A percentile compares a stretch with the other conserved stretches of the same genome.
Conservation (phyloP, 2,113 vertebrate species). For the Xenus cinereus region DNA sequence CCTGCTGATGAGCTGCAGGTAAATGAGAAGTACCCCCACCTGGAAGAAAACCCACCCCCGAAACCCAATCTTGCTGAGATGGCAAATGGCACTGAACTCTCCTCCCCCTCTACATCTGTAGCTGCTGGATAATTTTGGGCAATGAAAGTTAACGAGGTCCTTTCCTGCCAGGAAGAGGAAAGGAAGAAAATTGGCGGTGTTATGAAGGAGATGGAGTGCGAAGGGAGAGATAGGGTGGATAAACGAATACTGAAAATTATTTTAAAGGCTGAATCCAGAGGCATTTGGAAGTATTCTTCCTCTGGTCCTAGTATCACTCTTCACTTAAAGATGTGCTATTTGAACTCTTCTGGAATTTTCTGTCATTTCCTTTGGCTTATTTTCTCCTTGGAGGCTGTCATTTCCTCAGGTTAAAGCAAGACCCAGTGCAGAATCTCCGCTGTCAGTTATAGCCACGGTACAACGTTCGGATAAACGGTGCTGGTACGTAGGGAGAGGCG, state of each 20-base stretch:
- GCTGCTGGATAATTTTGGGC: neutral
- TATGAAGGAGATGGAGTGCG: neutral
- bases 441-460: rapidly evolving
- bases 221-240: neutral
- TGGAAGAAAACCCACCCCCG: neutral
- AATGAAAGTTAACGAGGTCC: neutral
- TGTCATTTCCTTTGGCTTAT: neutral
- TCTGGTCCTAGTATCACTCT: neutral
- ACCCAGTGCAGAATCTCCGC: neutral
- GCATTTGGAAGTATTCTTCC: neutral
- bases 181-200: neutral
- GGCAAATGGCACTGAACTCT: neutral
- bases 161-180: neutral
- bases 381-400: neutral
- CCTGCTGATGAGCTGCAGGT: neutral
- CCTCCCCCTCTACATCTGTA: neutral
- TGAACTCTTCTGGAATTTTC: neutral
- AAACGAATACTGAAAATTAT: neutral
- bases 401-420: neutral
- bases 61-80: neutral
- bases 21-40: neutral
- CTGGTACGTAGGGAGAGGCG: neutral
- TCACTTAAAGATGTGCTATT: neutral
- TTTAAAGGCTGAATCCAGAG: neutral
- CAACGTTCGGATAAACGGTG: neutral